Percentiles rank a stretch among this genome's conserved stretches.
These are phyloP conservation scores for Helobdella robusta DNA, from an alignment of 2,888 invertebrate genomes.

Conservation along the genomic window DNA sequence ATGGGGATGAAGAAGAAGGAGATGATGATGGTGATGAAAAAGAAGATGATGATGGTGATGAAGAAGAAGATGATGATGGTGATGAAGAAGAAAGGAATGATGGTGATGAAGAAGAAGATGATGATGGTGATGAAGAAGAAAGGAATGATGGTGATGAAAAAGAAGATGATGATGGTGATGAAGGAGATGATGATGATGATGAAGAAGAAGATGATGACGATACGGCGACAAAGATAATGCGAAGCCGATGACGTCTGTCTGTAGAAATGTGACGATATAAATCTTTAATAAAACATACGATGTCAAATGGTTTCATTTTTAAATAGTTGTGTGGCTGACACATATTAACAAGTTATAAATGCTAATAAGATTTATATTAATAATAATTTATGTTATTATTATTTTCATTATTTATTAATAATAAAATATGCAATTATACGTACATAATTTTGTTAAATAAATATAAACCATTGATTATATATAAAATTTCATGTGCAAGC, in stretches of 20 bases:
- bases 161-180: slow-evolving; percentile 18
- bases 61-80: background rate
- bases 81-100: background rate
- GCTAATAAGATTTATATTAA: too few species aligned
- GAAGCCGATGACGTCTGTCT: background rate
- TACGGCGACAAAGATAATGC: background rate
- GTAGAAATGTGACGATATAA: background rate
- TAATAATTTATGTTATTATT: too few species aligned
- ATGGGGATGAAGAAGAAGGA: background rate
- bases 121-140: slow-evolving; percentile 11
- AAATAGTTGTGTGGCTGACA: too few species aligned
- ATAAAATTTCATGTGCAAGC: too few species aligned
- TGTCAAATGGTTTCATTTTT: too few species aligned
- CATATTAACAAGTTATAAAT: too few species aligned
- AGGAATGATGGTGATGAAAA: background rate
- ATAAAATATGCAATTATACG: too few species aligned
- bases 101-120: background rate
- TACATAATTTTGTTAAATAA: too few species aligned
- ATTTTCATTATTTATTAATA: too few species aligned
- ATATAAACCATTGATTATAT: too few species aligned
- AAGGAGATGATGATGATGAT: background rate
- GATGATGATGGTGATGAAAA: slow-evolving; percentile 1
- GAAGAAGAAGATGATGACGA: background rate
- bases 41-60: background rate
- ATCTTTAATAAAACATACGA: too few species aligned